Conservation (phyloP, 2,113 vertebrate species). For the Collichthys lucidus region DNA sequence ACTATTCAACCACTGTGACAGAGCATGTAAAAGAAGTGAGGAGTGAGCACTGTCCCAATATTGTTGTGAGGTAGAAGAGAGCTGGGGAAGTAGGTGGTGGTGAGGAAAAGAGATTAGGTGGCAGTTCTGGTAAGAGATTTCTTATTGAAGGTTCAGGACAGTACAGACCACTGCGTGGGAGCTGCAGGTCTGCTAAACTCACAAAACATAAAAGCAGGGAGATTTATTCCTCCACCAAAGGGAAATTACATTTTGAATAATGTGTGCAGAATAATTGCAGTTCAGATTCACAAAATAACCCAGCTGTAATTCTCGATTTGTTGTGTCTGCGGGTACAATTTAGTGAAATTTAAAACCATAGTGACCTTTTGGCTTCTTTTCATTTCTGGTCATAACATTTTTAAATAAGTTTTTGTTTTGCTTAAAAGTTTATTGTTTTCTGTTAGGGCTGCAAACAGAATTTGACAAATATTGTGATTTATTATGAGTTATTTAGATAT, state of each 20-base stretch:
- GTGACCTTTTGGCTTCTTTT: neutral
- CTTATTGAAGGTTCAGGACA: conserved; percentile 66
- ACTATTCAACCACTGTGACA: conserved; percentile 26
- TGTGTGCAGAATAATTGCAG: conserved; percentile 21
- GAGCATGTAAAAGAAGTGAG: conserved; percentile 37
- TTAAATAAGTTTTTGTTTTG: neutral
- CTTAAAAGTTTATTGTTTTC: neutral
- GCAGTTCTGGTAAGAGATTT: conserved; percentile 57
- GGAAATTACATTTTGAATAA: conserved; percentile 35
- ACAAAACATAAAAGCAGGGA: conserved; percentile 24
- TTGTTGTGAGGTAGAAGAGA: conserved; percentile 43
- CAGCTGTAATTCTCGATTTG: neutral
- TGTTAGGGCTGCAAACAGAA: neutral
- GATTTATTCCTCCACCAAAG: conserved; percentile 42
- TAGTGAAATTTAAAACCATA: neutral
- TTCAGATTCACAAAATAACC: conserved; percentile 25
- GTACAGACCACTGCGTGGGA: conserved; percentile 48
- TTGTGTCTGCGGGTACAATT: neutral
- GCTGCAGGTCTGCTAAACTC: conserved; percentile 48
- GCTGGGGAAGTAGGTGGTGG: conserved; percentile 47
- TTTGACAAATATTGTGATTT: no score
- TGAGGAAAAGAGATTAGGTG: conserved; percentile 54
- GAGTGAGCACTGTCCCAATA: conserved; percentile 23
- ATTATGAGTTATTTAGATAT: no score
- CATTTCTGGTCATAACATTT: neutral